Base-by-base conservation (phyloP, 2,888 invertebrate genomes). In the Drosophila kambysellisi region DNA sequence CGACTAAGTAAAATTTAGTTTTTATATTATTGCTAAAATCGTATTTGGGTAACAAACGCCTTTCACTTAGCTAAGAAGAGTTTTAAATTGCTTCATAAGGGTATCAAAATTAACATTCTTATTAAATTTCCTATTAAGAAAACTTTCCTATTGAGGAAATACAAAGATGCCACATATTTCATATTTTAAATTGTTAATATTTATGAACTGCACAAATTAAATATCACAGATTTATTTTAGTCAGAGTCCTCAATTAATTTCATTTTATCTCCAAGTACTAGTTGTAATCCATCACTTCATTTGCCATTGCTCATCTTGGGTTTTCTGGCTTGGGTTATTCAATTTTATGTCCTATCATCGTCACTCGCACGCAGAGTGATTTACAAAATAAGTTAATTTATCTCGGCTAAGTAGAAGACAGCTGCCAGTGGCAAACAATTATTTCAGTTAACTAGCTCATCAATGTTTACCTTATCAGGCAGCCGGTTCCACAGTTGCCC, bases 401-500 rank as follows among this genome's bases (percentile, higher is more conserved):
- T 39, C 50, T 39, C 29, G 48, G 12, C 9, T 43, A 46, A 46
- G 29, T 17, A 41, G 41, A 17, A 15, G 52, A 41, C 58, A 71
- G 57, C 59, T 67, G 73, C 52, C 83, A 73, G 48, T 25, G 53
- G 56, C 53, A 62, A 64, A 56, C 54, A 69, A 73, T 76, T 76
- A 77, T 73, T 69, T 75, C 54, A 78, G 60, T 70, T 61, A 74
- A 78, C 75, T 65, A 71, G 81, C 75, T 77, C 83, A 83, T 74
- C 73, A 76, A 75, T 67, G 62, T 65, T 82, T 61, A 61, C 62
- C 71, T 63, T 68, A 68, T 68, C 61, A 35, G 50, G 17, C 12
- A 61, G 30, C 12, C 32, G 11, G 6, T 37, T 48, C 11, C n/a
- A 20, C 25, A 61, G 39, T 25, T 39, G 1, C 1, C 20, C 17